Base-by-base conservation (phyloP, 2,888 invertebrate species). In the Cataglyphis altisquamis region DNA sequence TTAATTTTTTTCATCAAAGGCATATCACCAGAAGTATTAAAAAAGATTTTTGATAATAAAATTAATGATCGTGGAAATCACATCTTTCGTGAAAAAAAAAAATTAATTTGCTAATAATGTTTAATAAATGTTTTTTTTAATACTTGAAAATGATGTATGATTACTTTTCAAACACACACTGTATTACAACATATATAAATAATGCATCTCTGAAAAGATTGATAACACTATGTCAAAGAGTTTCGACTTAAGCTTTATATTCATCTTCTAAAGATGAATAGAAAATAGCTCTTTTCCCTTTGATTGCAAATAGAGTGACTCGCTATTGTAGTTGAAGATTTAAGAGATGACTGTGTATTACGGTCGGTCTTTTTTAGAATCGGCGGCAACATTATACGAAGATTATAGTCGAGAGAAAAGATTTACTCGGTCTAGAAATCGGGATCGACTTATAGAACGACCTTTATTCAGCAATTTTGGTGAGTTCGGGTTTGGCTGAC, bases 381-480 rank as follows among this genome's bases (percentile, higher is more conserved):
- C 18, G 25, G 45, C 32, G 3, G 8, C 12, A 45, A 60, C 4
- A 10, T 80, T 72, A 45, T 3, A 21, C 21, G 21, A 80, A 32
- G 36, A 36, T 36, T 52, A 75, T 12, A 12, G 15, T 39, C 60
- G 78, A 60, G 21, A 70, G 41, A 32, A 72, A 32, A 60, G 18
- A 80, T 80, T 72, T 48, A 72, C 9, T 60, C 21, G 73, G 12
- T 48, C 9, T 18, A 60, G 41, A n/a, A 21, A 77, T 77, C 55
- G 48, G 15, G 48, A 63, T 48, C 68, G 62, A 88, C 67, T 83
- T 84, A 77, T 62, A 64, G 29, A 41, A 75, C 57, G 29, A 73
- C 67, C 67, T 77, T 88, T 88, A 84, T 81, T 88, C 84, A 81
- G 77, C 73, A 81, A 88, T 88, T 88, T 83, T 81, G 62, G 25